Percentiles rank a stretch among this genome's conserved stretches.
These are phyloP conservation scores for Bothrops jararaca DNA, from an alignment of 2,113 vertebrate genomes.

Conservation along the genomic window DNA sequence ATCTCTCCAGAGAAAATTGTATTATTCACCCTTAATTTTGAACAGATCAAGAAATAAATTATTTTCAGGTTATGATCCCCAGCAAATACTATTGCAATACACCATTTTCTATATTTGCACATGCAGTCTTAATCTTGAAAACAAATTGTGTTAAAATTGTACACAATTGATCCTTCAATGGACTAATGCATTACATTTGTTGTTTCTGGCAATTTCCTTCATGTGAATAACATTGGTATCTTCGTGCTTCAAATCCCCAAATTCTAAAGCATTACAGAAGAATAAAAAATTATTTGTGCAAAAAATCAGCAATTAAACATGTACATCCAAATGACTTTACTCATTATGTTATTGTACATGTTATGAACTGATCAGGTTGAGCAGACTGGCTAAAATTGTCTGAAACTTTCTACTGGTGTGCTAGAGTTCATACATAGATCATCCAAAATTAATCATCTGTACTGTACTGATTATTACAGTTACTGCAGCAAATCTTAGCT, in stretches of 20 bases:
- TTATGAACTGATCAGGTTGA: neutral
- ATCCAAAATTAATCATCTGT: too few relatives aligned
- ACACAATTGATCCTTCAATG: neutral
- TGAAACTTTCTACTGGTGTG: too few relatives aligned
- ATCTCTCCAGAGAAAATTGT: neutral
- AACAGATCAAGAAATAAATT: conserved; percentile 17
- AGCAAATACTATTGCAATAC: neutral
- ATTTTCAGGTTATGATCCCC: neutral
- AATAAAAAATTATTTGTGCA: neutral
- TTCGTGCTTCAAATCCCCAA: conserved; percentile 13
- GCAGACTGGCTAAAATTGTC: too few relatives aligned
- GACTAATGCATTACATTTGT: neutral
- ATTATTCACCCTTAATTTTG: neutral
- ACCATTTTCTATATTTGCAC: neutral
- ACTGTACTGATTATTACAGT: too few relatives aligned
- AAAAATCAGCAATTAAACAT: neutral
- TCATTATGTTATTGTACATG: neutral
- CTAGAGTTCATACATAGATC: too few relatives aligned
- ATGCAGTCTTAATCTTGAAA: conserved; percentile 6
- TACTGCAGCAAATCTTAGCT: too few relatives aligned
- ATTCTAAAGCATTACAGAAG: neutral
- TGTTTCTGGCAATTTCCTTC: conserved; percentile 25
- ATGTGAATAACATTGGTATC: conserved; percentile 3
- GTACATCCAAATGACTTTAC: neutral
- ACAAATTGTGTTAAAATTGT: neutral